Evolutionary conservation across 1,140 invertebrate genomes (phyloP).

Genomic region (Drosophila quadrilineata): DNA sequence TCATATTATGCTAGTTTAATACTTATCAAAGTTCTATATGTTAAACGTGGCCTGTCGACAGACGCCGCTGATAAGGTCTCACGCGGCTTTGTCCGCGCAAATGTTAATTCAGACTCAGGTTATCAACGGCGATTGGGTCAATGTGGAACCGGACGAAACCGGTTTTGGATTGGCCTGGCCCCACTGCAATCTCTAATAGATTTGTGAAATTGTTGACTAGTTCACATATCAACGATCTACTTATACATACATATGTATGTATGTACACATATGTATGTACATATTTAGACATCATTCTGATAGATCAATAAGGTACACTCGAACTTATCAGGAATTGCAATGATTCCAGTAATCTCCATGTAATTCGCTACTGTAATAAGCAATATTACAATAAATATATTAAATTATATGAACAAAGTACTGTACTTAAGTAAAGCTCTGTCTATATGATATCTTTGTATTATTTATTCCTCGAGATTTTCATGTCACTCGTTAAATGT

Average conservation of each 20-base stretch:
- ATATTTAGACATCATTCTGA: too few species aligned
- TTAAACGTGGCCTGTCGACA: conserved; percentile 8
- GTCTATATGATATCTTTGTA: neutral
- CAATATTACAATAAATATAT: neutral
- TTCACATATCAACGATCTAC: neutral
- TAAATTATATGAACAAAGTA: neutral
- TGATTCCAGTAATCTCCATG: too few species aligned
- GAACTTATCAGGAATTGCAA: too few species aligned
- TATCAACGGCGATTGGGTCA: conserved; percentile 27
- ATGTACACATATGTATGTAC: too few species aligned
- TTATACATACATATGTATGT: too few species aligned
- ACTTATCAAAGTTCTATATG: too few species aligned
- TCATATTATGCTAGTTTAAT: too few species aligned
- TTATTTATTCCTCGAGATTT: conserved; percentile 9
- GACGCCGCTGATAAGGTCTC: conserved; percentile 19
- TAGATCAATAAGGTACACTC: too few species aligned
- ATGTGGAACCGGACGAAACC: conserved; percentile 9
- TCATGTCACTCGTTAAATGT: conserved; percentile 3
- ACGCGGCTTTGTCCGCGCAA: conserved; percentile 20
- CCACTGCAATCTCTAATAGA: conserved; percentile 18
- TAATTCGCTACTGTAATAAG: neutral
- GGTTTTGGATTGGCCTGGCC: conserved; percentile 11
- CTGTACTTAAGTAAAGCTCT: neutral
- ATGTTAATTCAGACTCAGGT: conserved; percentile 27
- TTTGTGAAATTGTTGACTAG: conserved; percentile 40